Percentiles rank a stretch among this genome's conserved stretches.
Evolutionary conservation across 2,888 invertebrate species (phyloP).

Genomic region (Drosophila nr. perissopoda): DNA sequence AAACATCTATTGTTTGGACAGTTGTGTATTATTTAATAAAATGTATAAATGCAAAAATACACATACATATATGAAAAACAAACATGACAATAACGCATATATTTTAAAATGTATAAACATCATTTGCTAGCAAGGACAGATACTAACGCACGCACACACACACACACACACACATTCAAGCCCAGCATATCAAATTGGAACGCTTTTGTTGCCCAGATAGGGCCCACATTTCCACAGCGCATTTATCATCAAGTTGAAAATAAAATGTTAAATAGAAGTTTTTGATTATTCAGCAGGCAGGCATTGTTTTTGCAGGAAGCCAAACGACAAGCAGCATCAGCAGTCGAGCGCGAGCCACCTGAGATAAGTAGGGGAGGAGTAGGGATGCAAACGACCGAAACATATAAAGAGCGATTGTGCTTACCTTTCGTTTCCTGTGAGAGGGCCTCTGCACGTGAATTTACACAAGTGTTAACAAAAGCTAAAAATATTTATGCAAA

Average conservation of each 20-base stretch:
- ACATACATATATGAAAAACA: conserved; percentile 1
- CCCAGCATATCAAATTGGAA: conserved; percentile 40
- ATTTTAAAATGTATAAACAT: conserved; percentile 47
- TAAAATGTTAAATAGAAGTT: conserved; percentile 74
- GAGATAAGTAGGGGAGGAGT: too few species aligned
- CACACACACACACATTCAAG: not conserved
- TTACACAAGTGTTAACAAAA: conserved; percentile 60
- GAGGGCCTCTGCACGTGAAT: conserved; percentile 22
- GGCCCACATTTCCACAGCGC: conserved; percentile 64
- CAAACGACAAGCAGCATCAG: conserved; percentile 47
- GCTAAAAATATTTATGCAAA: conserved; percentile 48
- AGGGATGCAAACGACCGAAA: not conserved
- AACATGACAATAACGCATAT: conserved; percentile 13
- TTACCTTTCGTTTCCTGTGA: conserved; percentile 33
- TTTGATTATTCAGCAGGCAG: conserved; percentile 60
- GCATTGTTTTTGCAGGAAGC: conserved; percentile 45
- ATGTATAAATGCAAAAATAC: conserved; percentile 14
- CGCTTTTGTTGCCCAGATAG: conserved; percentile 37
- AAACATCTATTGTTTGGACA: conserved; percentile 32
- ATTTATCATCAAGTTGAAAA: conserved; percentile 73
- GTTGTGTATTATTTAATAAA: conserved; percentile 22
- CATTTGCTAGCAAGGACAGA: conserved; percentile 19
- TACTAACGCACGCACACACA: not conserved
- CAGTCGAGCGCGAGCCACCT: conserved; percentile 30
- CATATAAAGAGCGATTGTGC: conserved; percentile 35